Evolutionary conservation across 2,888 invertebrate species (phyloP).

Genomic region (Acronicta leporina): DNA sequence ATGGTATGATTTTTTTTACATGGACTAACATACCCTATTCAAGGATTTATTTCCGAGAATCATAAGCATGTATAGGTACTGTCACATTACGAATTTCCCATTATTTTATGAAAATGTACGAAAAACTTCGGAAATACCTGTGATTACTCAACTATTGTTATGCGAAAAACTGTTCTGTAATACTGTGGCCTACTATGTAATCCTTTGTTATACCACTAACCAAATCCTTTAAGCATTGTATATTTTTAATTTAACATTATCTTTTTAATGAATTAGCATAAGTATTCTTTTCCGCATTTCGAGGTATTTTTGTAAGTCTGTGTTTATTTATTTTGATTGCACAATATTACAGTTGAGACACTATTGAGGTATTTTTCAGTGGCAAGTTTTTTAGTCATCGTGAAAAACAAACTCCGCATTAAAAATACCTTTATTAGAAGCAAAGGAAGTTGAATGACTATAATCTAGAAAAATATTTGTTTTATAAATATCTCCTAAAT

Average conservation of each 20-base stretch:
- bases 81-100: not conserved
- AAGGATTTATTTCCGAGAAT: not conserved
- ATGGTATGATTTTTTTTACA: no score
- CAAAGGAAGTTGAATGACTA: conserved; percentile 23
- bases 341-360: not conserved
- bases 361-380: not conserved
- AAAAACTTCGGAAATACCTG: not conserved
- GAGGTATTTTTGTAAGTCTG: not conserved
- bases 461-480: conserved; percentile 49
- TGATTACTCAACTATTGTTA: not conserved
- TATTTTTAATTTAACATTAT: not conserved
- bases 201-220: not conserved
- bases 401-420: conserved; percentile 5
- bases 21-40: not conserved
- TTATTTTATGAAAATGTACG: conserved; percentile 9
- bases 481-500: conserved; percentile 26
- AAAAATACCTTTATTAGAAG: not conserved
- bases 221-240: not conserved
- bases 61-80: not conserved
- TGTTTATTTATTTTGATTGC: conserved; percentile 2
- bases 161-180: not conserved
- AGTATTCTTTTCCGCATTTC: not conserved
- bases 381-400: conserved; percentile 14
- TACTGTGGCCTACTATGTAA: not conserved
- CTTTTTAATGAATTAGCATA: not conserved